Base-by-base conservation (phyloP, 1,140 invertebrate species). In the Acyrthosiphon pisum region DNA sequence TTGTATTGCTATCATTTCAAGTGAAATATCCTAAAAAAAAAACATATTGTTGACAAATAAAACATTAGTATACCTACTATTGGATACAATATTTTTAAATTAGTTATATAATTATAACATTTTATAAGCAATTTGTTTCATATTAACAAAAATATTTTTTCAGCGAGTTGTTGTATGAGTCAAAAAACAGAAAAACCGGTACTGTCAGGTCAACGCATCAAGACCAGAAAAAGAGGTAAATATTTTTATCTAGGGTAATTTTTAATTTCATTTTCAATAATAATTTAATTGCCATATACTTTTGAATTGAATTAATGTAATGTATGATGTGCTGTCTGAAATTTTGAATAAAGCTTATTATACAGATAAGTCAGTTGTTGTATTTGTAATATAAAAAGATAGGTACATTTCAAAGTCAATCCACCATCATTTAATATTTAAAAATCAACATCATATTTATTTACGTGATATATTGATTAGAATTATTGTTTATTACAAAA, bases 161-260 rank as follows among this genome's bases (percentile, higher is more conserved):
- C 96, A 98, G 97, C 97, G 97, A 97, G 97, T 97, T 98, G 97
- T 99, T 99, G 98, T 98, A 99, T 99, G 99, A 99, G 98, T 99
- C 98, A 99, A 97, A 99, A 99, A 98, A 98, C 97, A 97, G 98
- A 99, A 98, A 99, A 99, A 98, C 98, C 98, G 97, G 97, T 98
- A 97, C 97, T 99, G 97, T 99, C 98, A 97, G 99, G 99, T 98
- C 98, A 99, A 97, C 98, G 98, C 96, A 99, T 99, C 97, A 99
- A 99, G 98, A 99, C 99, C 97, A 98, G 99, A 97, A 99, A 99
- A 98, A 99, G 99, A 99, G 98, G 98, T 98, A 96, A 96, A 95
- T 94, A n/a, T 46, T 2, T 86, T 22, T 68, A n/a, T n/a, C 60
- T 68, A 68, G 30, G 2, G 81, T 14, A 30, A 68, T 56, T 60